Evolutionary conservation across 1,140 invertebrate genomes (phyloP), one percentile per base, ranked within the genome.

Genomic region (Diploscapter pachys): DNA sequence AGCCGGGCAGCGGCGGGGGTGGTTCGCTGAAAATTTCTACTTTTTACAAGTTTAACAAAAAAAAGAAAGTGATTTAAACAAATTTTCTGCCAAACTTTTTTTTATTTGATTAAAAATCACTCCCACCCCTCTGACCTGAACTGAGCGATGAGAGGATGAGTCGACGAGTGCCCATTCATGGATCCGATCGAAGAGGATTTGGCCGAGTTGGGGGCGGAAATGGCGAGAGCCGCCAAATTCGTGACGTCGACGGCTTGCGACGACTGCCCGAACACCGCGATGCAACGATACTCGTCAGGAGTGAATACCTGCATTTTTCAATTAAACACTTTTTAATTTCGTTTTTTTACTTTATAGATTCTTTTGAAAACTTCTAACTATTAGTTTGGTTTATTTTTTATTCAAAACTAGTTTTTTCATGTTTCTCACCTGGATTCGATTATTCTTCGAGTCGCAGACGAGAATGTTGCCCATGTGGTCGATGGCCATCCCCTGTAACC

Each of bases 391-490:
- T 73, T 88, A 11, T 59, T 31, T 59, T 59, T 59, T 1, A 11
- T n/a, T n/a, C n/a, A 11, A 5, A 68, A 11, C 2, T 68, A 68
- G 51, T 2, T 51, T 6, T 2, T 54, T 51, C 51, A 31, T n/a
- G 11, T 5, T 13, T 51, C 69, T 87, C 62, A 89, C 83, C 77
- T 88, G 90, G 75, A 96, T 91, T 52, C 93, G 90, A 86, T 96
- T 91, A 87, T 96, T 95, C 76, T 92, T 90, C 0, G 93, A 95
- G 88, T 97, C 94, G 2, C 92, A 91, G 5, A 97, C 91, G 66
- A 96, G 90, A 73, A 96, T 91, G 77, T 92, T 91, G 5, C 94
- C 94, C 70, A 92, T 91, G 81, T 91, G 91, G 85, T 96, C 94
- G 62, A 92, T 91, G 65, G 91, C 90, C 9, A 96, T 89, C 11